phyloP scores from a whole-genome alignment of 1,140 invertebrate species.

The Drosophila cardini region DNA sequence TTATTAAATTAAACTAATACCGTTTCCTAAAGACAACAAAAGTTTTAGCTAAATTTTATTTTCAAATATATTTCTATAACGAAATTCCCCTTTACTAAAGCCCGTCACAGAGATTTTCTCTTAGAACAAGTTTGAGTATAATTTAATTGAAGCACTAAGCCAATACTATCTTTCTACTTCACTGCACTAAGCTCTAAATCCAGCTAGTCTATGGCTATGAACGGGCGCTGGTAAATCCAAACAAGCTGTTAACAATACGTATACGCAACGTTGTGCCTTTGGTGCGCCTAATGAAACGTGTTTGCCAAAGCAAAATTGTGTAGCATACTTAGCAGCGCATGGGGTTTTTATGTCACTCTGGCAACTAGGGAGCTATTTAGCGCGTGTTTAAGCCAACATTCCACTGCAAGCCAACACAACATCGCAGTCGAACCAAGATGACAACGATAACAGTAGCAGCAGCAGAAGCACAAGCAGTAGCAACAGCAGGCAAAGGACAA shows the following conservation, averaged over 20 bases:
- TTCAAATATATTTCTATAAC: no score
- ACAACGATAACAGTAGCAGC: constrained; percentile 1
- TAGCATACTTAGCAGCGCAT: constrained; percentile 48
- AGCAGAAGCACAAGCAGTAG: neutral
- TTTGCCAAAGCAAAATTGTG: constrained; percentile 51
- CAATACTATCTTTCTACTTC: neutral
- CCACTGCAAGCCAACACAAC: constrained; percentile 7
- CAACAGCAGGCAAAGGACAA: constrained; percentile 52
- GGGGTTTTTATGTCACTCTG: constrained; percentile 32
- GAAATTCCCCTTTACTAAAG: no score
- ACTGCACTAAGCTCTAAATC: neutral
- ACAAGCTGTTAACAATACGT: constrained; percentile 27
- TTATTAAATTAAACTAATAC: no score
- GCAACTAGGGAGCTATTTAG: constrained; percentile 63
- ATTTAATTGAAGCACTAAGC: no score
- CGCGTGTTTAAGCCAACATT: constrained; percentile 43
- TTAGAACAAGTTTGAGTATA: no score
- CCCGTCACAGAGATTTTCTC: no score
- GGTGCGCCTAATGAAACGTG: constrained; percentile 74
- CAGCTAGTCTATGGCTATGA: neutral
- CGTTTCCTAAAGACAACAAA: no score
- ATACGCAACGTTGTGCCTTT: constrained; percentile 38
- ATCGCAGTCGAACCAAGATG: constrained; percentile 65
- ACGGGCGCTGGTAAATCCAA: neutral
- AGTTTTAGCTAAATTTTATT: no score